Conservation (phyloP, 1,140 invertebrate species). For the Cotesia vestalis region DNA sequence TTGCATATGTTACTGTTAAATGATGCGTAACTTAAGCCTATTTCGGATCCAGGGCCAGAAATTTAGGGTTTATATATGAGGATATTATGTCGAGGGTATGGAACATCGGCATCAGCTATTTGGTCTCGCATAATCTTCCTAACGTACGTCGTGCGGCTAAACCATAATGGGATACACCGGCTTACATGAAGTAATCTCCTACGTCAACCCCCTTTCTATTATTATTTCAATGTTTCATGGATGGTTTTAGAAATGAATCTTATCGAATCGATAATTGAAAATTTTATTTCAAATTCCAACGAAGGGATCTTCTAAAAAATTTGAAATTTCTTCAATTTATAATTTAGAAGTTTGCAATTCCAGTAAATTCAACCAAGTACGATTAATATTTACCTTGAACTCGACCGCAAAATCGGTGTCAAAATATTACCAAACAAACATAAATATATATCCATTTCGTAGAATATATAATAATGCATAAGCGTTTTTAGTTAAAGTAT, state of each 20-base stretch:
- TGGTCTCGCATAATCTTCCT: slow-evolving; percentile 52
- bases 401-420: slow-evolving; percentile 42
- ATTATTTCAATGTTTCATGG: not conserved
- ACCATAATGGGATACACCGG: slow-evolving; percentile 53
- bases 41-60: slow-evolving; percentile 21
- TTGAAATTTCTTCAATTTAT: no score
- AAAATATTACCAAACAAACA: slow-evolving; percentile 50
- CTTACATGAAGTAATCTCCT: slow-evolving; percentile 58
- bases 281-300: not conserved
- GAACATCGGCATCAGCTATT: not conserved
- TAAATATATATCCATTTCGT: slow-evolving; percentile 20
- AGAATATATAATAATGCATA: not conserved
- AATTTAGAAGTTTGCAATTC: no score
- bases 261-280: not conserved
- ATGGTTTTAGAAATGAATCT: not conserved
- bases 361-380: no score
- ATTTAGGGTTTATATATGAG: slow-evolving; percentile 12
- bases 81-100: slow-evolving; percentile 11
- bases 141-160: slow-evolving; percentile 45
- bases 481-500: slow-evolving; percentile 7
- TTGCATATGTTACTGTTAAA: slow-evolving; percentile 44
- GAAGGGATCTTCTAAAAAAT: no score
- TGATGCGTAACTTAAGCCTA: slow-evolving; percentile 53
- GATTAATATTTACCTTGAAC: no score
- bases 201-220: slow-evolving; percentile 9